phyloP scores from a whole-genome alignment of 2,888 invertebrate genomes.

The Athetis lepigone region DNA sequence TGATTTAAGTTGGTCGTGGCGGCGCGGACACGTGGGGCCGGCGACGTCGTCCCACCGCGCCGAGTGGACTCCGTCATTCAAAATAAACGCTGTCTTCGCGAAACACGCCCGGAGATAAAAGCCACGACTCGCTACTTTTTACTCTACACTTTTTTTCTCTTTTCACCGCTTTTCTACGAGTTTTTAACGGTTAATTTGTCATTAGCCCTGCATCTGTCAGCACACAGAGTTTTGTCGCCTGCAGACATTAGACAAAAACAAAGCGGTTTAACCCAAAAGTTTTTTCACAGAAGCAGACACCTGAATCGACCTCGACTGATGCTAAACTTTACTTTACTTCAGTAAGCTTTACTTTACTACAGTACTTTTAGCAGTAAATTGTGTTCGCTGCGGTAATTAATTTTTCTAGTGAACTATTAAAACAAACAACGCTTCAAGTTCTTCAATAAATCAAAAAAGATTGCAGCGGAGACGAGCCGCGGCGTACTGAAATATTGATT shows the following conservation, averaged over 20 bases:
- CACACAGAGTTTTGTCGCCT: constrained; percentile 74
- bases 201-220: constrained; percentile 86
- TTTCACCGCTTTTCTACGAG: constrained; percentile 77
- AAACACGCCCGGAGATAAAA: constrained; percentile 79
- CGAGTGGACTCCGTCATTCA: constrained; percentile 69
- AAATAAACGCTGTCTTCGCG: constrained; percentile 79
- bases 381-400: constrained; percentile 56
- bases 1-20: constrained; percentile 68
- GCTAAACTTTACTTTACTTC: constrained; percentile 35
- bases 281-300: constrained; percentile 51
- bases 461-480: constrained; percentile 45
- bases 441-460: constrained; percentile 61
- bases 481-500: constrained; percentile 60
- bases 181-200: constrained; percentile 87
- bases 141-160: constrained; percentile 75
- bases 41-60: constrained; percentile 56
- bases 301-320: constrained; percentile 49
- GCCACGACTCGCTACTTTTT: constrained; percentile 74
- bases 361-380: constrained; percentile 44
- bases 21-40: constrained; percentile 54
- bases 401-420: constrained; percentile 61
- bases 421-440: constrained; percentile 63
- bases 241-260: constrained; percentile 69
- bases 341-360: constrained; percentile 35
- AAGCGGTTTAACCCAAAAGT: constrained; percentile 68